Evolutionary conservation across 2,113 vertebrate species (phyloP).

Genomic region (Neotragus moschatus): DNA sequence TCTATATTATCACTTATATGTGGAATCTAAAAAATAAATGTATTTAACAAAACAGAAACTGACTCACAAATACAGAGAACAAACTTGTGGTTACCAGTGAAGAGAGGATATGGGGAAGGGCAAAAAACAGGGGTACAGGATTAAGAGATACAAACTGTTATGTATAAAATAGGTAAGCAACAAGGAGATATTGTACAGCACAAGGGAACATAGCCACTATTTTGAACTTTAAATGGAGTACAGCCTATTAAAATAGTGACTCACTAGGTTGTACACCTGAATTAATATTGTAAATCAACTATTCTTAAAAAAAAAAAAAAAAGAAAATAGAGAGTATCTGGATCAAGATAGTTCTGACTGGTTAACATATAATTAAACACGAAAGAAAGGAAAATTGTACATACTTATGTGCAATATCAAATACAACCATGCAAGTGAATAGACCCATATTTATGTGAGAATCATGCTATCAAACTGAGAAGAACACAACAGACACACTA

Average conservation of each 20-base stretch:
- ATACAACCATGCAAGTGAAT: neutral
- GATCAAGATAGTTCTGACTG: neutral
- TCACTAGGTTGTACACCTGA: neutral
- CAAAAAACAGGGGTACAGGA: neutral
- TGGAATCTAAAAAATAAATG: neutral
- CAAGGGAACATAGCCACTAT: neutral
- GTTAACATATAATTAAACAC: neutral
- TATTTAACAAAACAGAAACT: neutral
- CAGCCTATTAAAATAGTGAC: neutral
- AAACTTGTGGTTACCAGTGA: neutral
- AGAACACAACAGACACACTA: neutral
- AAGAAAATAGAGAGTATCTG: neutral
- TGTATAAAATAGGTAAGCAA: neutral
- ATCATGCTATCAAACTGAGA: neutral
- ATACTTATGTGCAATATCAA: neutral
- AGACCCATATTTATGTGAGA: neutral
- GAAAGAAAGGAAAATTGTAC: neutral
- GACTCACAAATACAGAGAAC: neutral
- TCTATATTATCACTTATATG: neutral
- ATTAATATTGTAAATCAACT: neutral
- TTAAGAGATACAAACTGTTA: neutral
- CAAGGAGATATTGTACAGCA: neutral
- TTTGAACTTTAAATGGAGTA: neutral
- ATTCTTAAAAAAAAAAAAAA: neutral
- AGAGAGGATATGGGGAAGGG: neutral